A percentile compares a stretch with the other conserved stretches of the same genome.
Evolutionary conservation across 2,888 invertebrate genomes (phyloP).

Genomic region (Calameuta idolon): DNA sequence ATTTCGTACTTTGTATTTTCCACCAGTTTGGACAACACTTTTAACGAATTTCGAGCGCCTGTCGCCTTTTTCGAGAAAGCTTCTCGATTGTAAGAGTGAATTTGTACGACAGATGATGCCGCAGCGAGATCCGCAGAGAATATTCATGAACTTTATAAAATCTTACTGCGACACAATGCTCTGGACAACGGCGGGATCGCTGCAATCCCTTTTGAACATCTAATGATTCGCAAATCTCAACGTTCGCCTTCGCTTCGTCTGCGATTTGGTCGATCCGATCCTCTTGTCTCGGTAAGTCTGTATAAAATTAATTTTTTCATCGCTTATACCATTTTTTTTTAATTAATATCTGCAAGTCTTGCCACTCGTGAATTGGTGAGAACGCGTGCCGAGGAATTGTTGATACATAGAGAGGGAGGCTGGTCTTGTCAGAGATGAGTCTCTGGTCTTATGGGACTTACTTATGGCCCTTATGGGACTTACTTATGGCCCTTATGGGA

Average conservation of each 20-base stretch:
- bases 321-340: background rate
- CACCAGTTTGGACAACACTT: too few species aligned
- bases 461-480: too few species aligned
- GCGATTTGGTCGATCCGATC: conserved; percentile 57
- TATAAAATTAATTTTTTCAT: background rate
- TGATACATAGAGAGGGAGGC: too few species aligned
- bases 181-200: conserved; percentile 34
- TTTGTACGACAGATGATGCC: conserved; percentile 1
- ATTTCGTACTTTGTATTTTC: too few species aligned
- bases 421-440: too few species aligned
- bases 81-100: too few species aligned
- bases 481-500: too few species aligned
- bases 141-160: conserved; percentile 49
- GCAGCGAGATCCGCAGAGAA: conserved; percentile 31
- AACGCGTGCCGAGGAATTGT: background rate
- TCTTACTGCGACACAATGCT: conserved; percentile 43
- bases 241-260: conserved; percentile 58
- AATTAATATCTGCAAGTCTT: background rate
- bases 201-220: conserved; percentile 44
- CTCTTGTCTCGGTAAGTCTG: conserved; percentile 21
- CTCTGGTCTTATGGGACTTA: too few species aligned
- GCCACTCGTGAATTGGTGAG: too few species aligned
- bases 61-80: too few species aligned
- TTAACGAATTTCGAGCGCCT: too few species aligned
- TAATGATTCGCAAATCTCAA: conserved; percentile 57